Evolutionary conservation across 2,113 vertebrate genomes (phyloP).

Genomic region (Oryzias curvinotus): DNA sequence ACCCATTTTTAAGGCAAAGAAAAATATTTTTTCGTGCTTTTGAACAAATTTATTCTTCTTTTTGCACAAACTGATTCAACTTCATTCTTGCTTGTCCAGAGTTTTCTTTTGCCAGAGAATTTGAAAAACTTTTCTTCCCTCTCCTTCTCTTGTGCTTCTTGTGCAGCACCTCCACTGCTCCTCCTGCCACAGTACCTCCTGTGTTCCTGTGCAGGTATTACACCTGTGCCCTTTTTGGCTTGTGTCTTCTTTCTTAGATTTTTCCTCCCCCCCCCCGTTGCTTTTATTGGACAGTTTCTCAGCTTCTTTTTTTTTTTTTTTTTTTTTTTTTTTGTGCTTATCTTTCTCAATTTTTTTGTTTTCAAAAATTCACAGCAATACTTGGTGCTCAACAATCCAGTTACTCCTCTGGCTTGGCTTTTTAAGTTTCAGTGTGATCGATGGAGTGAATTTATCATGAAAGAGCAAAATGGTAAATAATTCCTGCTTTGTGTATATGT

Average conservation of each 20-base stretch:
- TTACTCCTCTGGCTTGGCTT: slow-evolving; percentile 45
- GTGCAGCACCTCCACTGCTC: slow-evolving; percentile 55
- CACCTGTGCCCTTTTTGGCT: slow-evolving; percentile 52
- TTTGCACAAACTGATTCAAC: slow-evolving; percentile 36
- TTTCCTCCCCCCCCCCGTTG: slow-evolving; percentile 35
- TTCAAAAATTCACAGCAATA: slow-evolving; percentile 31
- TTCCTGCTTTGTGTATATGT: slow-evolving; percentile 40
- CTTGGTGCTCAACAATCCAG: slow-evolving; percentile 40
- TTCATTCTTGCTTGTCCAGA: slow-evolving; percentile 17
- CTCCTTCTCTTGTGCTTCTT: slow-evolving; percentile 65
- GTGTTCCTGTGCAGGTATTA: slow-evolving; percentile 71
- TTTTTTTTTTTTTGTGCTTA: slow-evolving; percentile 45
- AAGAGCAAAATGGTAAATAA: slow-evolving; percentile 82
- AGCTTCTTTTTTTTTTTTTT: slow-evolving; percentile 43
- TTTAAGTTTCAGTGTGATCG: slow-evolving; percentile 61
- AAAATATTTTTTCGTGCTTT: slow-evolving; percentile 44
- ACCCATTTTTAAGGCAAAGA: slow-evolving; percentile 51
- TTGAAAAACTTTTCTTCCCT: slow-evolving; percentile 57
- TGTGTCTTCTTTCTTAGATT: slow-evolving; percentile 50
- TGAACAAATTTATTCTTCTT: slow-evolving; percentile 47
- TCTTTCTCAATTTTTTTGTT: slow-evolving; percentile 26
- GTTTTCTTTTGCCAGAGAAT: slow-evolving; percentile 8
- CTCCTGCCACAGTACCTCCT: slow-evolving; percentile 73
- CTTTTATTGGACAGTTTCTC: slow-evolving; percentile 66
- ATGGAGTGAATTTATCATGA: slow-evolving; percentile 79